These are phyloP conservation scores for Radopholus similis DNA, from an alignment of 1,140 invertebrate species.

Conservation along the genomic window DNA sequence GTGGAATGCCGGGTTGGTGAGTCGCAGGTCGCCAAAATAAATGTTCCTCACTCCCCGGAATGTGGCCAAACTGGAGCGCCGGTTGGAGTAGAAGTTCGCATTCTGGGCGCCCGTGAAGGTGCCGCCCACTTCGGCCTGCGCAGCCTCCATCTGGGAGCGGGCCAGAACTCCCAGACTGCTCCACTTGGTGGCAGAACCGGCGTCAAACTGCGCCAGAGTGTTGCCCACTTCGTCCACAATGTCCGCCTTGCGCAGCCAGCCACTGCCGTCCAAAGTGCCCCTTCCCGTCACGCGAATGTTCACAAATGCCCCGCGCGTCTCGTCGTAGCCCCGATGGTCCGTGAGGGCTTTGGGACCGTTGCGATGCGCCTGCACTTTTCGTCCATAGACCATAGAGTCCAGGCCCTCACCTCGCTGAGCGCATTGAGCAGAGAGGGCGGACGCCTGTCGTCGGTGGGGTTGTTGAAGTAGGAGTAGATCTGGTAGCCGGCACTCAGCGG, in stretches of 20 bases:
- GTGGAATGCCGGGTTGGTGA: neutral
- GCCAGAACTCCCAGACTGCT: neutral
- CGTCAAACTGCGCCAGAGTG: neutral
- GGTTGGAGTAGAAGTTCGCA: neutral
- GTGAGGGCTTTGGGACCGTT: neutral
- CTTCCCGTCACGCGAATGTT: neutral
- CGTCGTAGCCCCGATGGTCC: neutral
- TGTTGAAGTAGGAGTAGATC: no score
- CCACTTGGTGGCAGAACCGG: neutral
- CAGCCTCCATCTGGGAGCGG: neutral
- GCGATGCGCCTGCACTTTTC: neutral
- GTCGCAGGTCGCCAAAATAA: neutral
- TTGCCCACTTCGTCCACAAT: conserved; percentile 4
- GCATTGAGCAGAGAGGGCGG: no score
- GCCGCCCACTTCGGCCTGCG: neutral
- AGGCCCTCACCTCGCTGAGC: no score
- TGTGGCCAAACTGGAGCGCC: neutral
- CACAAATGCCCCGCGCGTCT: neutral
- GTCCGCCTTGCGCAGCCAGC: neutral
- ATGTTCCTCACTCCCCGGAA: neutral
- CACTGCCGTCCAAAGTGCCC: neutral
- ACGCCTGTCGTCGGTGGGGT: no score
- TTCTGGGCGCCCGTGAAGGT: neutral
- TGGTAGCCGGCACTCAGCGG: no score
- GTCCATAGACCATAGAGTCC: no score